Conservation (phyloP, 2,113 vertebrate genomes). For the Laticauda colubrina region DNA sequence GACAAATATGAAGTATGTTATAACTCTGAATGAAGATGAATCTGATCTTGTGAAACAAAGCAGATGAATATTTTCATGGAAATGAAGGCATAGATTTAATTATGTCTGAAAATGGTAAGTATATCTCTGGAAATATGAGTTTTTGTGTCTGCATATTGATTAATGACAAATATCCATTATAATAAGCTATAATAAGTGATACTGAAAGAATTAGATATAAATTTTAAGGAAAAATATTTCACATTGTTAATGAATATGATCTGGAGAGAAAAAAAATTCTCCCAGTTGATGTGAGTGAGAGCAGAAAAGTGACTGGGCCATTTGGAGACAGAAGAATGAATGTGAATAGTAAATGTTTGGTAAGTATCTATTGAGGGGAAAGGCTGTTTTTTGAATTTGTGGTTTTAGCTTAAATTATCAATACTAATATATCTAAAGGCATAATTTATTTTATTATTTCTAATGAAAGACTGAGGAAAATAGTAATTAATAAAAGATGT, state of each 20-base stretch:
- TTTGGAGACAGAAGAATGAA: neutral
- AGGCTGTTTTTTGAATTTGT: neutral
- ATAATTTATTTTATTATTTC: neutral
- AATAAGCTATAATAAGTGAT: neutral
- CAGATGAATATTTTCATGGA: neutral
- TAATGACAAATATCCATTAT: neutral
- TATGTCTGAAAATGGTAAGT: neutral
- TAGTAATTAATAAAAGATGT: neutral
- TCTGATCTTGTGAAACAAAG: too few species aligned
- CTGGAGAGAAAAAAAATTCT: neutral
- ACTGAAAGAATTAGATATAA: neutral
- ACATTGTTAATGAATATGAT: neutral
- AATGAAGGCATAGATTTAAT: neutral
- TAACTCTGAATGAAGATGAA: too few species aligned
- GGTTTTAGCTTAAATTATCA: neutral
- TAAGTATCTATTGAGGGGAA: neutral
- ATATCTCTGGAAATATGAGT: neutral
- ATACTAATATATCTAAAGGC: neutral
- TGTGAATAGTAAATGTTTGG: too few species aligned
- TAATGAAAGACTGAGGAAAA: neutral
- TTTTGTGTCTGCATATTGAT: neutral
- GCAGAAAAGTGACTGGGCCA: neutral
- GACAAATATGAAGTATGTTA: too few species aligned
- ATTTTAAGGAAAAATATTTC: neutral
- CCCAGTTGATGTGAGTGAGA: neutral